Base-by-base conservation (phyloP, 2,797 vertebrate genomes). In the Falco naumanni region DNA sequence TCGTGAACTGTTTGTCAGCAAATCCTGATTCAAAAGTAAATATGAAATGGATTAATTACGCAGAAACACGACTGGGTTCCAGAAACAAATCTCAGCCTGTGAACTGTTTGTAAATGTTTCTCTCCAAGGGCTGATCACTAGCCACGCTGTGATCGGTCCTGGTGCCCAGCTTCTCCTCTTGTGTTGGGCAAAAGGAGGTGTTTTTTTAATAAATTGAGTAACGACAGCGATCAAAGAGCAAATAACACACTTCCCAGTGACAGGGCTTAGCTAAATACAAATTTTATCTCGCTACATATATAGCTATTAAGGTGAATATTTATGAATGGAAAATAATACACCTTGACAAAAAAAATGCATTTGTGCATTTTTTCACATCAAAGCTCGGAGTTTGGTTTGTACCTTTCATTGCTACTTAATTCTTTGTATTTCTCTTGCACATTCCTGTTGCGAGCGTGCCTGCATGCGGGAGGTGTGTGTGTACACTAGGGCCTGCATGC, bases 191-290 rank as follows among this genome's bases (percentile, higher is more conserved):
- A 57, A 89, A 50, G n/a, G 61, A 89, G 54, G 47, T 14, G 13
- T 9, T n/a, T 37, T 69, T 76, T 69, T 75, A 6, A 59, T 65
- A 89, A 92, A 83, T 10, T 3, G 0, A 81, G 5, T 89, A 94
- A 84, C 60, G 7, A 33, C 69, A 77, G 72, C 29, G 4, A 84
- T 96, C 90, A 85, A 13, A 18, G 17, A 89, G 87, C 65, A 96
- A 96, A 96, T 96, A 94, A 91, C 81, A 85, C 2, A 8, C 72
- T 92, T 96, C 63, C 72, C 0, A 0, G 59, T 93, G 96, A 91
- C 93, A 94, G 47, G 72, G 48, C 76, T 97, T 95, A 93, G 89
- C 92, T 95, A 96, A 96, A 95, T 76, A 96, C 93, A 72, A 56
- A 76, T 95, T 94, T 96, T 72, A 53, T 86, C 61, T 72, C 47